phyloP scores from a whole-genome alignment of 2,888 invertebrate species.

The Pardosa pseudoannulata region DNA sequence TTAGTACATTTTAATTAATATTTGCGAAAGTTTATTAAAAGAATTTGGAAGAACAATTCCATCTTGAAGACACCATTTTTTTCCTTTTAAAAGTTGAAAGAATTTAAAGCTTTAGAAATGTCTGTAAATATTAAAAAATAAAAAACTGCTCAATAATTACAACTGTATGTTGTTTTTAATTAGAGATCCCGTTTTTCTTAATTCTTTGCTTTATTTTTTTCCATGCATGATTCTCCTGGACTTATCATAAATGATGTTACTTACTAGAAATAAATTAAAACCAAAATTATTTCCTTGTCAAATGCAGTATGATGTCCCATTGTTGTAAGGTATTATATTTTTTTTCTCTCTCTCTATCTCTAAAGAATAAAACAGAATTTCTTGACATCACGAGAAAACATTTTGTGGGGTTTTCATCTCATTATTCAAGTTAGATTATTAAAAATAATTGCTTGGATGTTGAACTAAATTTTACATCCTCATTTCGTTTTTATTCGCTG shows the following conservation, averaged over 20 bases:
- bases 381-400: conserved; percentile 1
- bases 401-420: not conserved
- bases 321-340: not conserved
- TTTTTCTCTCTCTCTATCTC: not conserved
- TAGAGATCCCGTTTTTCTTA: not conserved
- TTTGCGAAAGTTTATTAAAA: too few species aligned
- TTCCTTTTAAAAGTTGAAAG: not conserved
- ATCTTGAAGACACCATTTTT: too few species aligned
- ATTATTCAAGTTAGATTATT: not conserved
- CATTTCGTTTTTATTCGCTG: not conserved
- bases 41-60: too few species aligned
- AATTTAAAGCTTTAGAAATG: not conserved
- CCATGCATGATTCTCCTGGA: not conserved
- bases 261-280: conserved; percentile 4
- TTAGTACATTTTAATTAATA: too few species aligned
- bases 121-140: not conserved
- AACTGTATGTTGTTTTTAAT: not conserved
- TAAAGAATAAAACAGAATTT: not conserved
- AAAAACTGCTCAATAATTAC: not conserved
- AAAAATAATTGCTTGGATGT: conserved; percentile 10
- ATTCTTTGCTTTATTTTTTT: not conserved
- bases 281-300: conserved; percentile 12
- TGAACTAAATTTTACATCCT: conserved; percentile 7
- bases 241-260: not conserved
- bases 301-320: not conserved